Evolutionary conservation across 2,797 vertebrate genomes (phyloP).

Genomic region (Petrocephalus sullivani): DNA sequence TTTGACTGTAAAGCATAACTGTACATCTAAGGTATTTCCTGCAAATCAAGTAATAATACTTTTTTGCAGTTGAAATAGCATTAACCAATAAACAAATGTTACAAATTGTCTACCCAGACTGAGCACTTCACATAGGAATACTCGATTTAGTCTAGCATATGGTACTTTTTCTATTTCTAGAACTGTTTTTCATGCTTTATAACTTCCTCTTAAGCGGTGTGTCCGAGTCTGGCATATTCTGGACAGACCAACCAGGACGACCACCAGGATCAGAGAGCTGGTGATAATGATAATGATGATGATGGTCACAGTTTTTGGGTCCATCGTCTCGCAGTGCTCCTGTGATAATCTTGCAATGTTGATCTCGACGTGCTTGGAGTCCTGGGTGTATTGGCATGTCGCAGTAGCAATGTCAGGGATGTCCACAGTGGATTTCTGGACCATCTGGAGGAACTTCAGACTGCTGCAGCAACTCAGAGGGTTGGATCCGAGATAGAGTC

Average conservation of each 20-base stretch:
- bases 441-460: slow-evolving; percentile 68
- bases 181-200: slow-evolving; percentile 49
- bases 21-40: background rate
- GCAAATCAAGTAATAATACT: background rate
- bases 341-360: slow-evolving; percentile 59
- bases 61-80: slow-evolving; percentile 1
- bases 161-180: background rate
- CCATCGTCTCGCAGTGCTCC: slow-evolving; percentile 71
- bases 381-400: slow-evolving; percentile 63
- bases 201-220: slow-evolving; percentile 45
- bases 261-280: slow-evolving; percentile 44
- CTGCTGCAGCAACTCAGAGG: slow-evolving; percentile 86
- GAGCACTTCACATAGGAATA: background rate
- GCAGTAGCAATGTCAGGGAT: slow-evolving; percentile 68
- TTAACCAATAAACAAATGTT: background rate
- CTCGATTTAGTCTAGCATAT: background rate
- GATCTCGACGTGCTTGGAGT: slow-evolving; percentile 62
- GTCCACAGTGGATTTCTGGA: slow-evolving; percentile 66
- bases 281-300: slow-evolving; percentile 60
- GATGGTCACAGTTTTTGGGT: slow-evolving; percentile 54
- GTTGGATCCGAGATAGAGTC: slow-evolving; percentile 80
- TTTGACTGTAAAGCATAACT: background rate
- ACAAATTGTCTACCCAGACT: background rate
- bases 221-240: slow-evolving; percentile 50
- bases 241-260: slow-evolving; percentile 47